Evolutionary conservation across 2,113 vertebrate genomes (phyloP).

Genomic region (Leucopternis melanops): DNA sequence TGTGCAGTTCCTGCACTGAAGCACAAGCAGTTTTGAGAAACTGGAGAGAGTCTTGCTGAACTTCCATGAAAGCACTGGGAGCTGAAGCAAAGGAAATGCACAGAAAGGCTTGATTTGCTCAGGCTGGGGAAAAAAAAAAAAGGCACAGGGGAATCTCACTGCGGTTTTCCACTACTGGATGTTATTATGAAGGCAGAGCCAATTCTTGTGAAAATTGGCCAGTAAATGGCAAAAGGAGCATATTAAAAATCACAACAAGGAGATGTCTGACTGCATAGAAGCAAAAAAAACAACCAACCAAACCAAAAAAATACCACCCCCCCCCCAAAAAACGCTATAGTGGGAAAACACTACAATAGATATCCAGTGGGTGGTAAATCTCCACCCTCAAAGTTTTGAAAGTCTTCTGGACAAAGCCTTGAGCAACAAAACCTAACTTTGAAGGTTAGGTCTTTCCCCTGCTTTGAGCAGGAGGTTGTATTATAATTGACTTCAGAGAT

Average conservation of each 20-base stretch:
- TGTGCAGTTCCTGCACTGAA: not conserved
- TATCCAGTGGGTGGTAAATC: not conserved
- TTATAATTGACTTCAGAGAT: not conserved
- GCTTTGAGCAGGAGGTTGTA: not conserved
- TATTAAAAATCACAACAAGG: not conserved
- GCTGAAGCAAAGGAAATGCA: not conserved
- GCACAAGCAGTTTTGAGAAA: not conserved
- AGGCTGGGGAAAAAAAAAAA: not conserved
- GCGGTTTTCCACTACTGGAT: not conserved
- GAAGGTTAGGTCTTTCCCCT: not conserved
- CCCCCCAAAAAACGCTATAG: fast-evolving
- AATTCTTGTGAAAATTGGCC: not conserved
- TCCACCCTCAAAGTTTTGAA: not conserved
- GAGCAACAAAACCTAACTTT: not conserved
- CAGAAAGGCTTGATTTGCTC: not conserved
- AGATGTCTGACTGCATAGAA: not conserved
- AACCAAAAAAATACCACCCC: not conserved
- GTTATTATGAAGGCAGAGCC: not conserved
- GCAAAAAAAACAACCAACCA: not conserved
- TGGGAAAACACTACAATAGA: not conserved
- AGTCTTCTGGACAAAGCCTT: not conserved
- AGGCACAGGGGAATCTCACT: not conserved
- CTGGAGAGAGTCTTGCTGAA: not conserved
- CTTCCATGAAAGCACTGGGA: not conserved
- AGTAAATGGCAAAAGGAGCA: not conserved